Conservation (phyloP, 2,797 vertebrate genomes). For the Columba guinea region DNA sequence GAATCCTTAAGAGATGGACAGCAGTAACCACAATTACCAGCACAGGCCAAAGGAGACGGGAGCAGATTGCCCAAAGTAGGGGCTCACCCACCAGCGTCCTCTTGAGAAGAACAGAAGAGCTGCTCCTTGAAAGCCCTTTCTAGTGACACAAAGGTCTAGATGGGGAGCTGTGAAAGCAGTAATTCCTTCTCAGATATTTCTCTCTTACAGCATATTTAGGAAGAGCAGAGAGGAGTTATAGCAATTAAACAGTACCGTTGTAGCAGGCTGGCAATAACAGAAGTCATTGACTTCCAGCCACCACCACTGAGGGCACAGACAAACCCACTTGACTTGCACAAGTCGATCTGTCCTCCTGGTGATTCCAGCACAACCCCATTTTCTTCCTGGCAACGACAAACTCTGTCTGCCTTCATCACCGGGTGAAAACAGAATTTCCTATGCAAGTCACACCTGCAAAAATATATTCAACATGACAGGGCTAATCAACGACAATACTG, state of each 20-base stretch:
- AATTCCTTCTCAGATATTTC: not conserved
- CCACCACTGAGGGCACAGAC: accelerated
- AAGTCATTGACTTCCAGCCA: not conserved
- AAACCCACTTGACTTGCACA: not conserved
- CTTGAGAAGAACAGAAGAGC: not conserved
- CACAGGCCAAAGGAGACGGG: not conserved
- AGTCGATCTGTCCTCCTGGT: not conserved
- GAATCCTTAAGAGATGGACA: not conserved
- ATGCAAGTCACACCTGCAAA: slow-evolving; percentile 22
- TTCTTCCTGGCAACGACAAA: slow-evolving; percentile 17
- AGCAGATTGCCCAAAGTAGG: accelerated
- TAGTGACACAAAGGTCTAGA: not conserved
- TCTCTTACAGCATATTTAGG: not conserved
- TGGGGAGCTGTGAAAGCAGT: not conserved
- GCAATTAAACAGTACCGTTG: not conserved
- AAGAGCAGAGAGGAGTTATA: not conserved
- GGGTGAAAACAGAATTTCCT: not conserved
- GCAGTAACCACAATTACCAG: not conserved
- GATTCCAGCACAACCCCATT: not conserved
- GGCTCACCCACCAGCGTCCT: not conserved
- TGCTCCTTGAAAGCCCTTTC: not conserved
- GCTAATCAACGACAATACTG: slow-evolving; percentile 31
- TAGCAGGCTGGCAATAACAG: not conserved
- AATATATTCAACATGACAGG: slow-evolving; percentile 37
- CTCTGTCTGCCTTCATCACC: not conserved